Percentiles rank a stretch among this genome's conserved stretches.
phyloP scores from a whole-genome alignment of 2,797 vertebrate genomes.

The Coregonus ussuriensis region DNA sequence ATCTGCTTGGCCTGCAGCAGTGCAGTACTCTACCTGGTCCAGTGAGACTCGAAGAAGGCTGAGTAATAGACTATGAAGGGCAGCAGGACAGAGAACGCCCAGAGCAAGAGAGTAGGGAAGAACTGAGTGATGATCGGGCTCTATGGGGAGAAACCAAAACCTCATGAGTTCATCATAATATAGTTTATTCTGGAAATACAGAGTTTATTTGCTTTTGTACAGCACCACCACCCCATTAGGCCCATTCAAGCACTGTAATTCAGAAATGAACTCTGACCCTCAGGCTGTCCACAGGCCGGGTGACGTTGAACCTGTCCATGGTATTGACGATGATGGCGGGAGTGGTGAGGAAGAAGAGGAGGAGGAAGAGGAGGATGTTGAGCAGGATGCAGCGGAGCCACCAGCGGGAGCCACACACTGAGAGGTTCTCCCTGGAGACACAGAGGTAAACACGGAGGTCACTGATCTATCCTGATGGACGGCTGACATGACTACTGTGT shows the following conservation, averaged over 20 bases:
- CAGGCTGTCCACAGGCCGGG: slow-evolving; percentile 89
- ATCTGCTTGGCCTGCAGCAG: not conserved
- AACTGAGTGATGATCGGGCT: slow-evolving; percentile 95
- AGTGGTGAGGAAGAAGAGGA: slow-evolving; percentile 98
- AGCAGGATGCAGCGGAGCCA: slow-evolving; percentile 90
- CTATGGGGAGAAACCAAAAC: slow-evolving; percentile 63
- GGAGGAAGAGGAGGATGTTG: slow-evolving; percentile 92
- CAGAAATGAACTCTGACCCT: slow-evolving; percentile 70
- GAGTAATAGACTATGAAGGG: slow-evolving; percentile 96
- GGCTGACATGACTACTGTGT: slow-evolving; percentile 36
- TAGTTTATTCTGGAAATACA: not conserved
- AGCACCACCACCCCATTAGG: not conserved
- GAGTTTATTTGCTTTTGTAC: no score
- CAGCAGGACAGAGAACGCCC: slow-evolving; percentile 92
- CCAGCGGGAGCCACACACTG: slow-evolving; percentile 87
- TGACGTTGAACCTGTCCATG: slow-evolving; percentile 98
- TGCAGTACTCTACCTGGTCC: slow-evolving; percentile 86
- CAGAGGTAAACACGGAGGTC: slow-evolving; percentile 25
- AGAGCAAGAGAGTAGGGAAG: slow-evolving; percentile 92
- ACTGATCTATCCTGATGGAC: slow-evolving; percentile 21
- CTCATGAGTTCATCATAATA: slow-evolving; percentile 29
- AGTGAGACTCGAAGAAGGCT: slow-evolving; percentile 92
- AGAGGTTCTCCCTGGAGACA: slow-evolving; percentile 90
- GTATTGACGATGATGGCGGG: slow-evolving; percentile 98
- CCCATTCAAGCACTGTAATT: not conserved